phyloP scores from a whole-genome alignment of 2,888 invertebrate species.

The Rhamnusium bicolor region DNA sequence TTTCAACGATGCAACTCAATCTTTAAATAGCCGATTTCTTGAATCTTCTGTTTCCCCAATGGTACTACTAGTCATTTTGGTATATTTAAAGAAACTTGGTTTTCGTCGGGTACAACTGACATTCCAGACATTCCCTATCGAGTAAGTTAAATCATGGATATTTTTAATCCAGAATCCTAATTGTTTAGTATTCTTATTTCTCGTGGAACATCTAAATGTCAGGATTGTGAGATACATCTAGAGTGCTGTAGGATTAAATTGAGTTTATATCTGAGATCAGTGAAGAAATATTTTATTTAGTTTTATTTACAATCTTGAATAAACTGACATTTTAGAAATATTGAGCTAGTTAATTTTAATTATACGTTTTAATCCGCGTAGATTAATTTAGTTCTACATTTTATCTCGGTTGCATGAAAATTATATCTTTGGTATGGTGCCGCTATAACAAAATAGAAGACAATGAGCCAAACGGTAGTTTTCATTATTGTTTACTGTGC shows the following conservation, averaged over 20 bases:
- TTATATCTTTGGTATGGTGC: not conserved
- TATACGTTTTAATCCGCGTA: slow-evolving; percentile 1
- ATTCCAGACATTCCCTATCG: slow-evolving; percentile 30
- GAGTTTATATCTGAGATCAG: slow-evolving; percentile 20
- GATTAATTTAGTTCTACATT: slow-evolving; percentile 6
- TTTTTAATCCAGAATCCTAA: slow-evolving; percentile 35
- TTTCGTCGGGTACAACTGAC: not conserved
- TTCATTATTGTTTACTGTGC: no score
- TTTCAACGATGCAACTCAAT: not conserved
- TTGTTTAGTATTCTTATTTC: slow-evolving; percentile 19
- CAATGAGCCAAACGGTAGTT: not conserved
- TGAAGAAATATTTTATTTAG: slow-evolving; percentile 2
- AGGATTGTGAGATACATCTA: slow-evolving; percentile 19
- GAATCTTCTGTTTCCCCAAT: not conserved
- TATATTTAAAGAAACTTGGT: slow-evolving; percentile 15
- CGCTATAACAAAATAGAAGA: not conserved
- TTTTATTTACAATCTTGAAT: slow-evolving; percentile 26
- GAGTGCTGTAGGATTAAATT: slow-evolving; percentile 21
- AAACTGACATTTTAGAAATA: slow-evolving; percentile 28
- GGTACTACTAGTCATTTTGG: not conserved
- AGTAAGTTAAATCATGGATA: slow-evolving; percentile 30
- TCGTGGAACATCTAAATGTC: not conserved
- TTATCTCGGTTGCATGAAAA: slow-evolving; percentile 8
- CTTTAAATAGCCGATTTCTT: not conserved
- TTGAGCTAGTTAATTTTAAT: slow-evolving; percentile 29